Base-by-base conservation (phyloP, 2,113 vertebrate species). In the Rhynchomys soricoides region DNA sequence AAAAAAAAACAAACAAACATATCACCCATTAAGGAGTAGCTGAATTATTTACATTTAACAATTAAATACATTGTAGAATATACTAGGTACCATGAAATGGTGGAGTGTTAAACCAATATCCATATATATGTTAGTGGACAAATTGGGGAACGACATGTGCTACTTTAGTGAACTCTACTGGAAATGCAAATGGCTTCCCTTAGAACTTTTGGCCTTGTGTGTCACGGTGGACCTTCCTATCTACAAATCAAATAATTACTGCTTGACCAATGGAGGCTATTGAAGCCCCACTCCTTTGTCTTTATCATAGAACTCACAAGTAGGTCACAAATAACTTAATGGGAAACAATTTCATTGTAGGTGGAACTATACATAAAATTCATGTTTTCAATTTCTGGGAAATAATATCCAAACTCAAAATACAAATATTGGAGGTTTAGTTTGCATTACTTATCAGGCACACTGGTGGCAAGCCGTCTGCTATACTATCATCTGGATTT, bases 391-490 rank as follows among this genome's bases (percentile, higher is more conserved):
- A 40, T 34, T 89, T 19, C 8, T 93, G 21, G 12, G 59, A 94
- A 92, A 92, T 92, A n/a, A 45, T 71, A 45, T 45, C 78, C 64
- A 37, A 95, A 93, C 73, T 74, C n/a, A 94, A 93, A 91, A 89
- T 73, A 85, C 13, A 6, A 45, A 34, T 34, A 2, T 6, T 85
- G 24, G 21, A 2, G 22, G 16, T 57, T 59, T 55, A 73, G 26
- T 17, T 19, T 29, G 11, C 37, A 59, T 89, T 78, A n/a, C 83
- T 82, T 81, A 11, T 81, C 1, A 43, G 55, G 22, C 71, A 11
- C 12, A 74, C 5, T 26, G 6, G 16, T 37, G 78, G 12, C 12
- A 91, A 93, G 78, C 75, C 2, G 40, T 10, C 82, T 83, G 16
- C 31, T 52, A 68, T 68, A n/a, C 48, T 79, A 74, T 43, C 26